These are phyloP conservation scores for Magallana gigas DNA, from an alignment of 1,140 invertebrate genomes.

Conservation along the genomic window DNA sequence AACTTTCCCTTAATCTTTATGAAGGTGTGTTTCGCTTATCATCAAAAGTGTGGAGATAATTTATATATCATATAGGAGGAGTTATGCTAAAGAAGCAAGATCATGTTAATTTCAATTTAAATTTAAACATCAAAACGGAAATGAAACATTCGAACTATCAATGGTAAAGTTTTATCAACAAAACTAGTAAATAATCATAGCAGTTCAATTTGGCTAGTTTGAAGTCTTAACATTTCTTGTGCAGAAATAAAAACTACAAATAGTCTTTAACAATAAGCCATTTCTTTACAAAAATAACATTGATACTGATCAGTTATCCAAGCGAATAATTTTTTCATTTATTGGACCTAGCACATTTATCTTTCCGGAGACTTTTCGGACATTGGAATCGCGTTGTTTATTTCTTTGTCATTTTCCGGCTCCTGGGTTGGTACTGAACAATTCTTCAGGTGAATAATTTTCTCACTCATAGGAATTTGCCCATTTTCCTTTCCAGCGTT, in stretches of 20 bases:
- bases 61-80: not conserved
- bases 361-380: too few species aligned
- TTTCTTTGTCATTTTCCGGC: too few species aligned
- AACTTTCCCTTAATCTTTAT: not conserved
- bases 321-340: too few species aligned
- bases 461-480: too few species aligned
- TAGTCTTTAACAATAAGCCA: not conserved
- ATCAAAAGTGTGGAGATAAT: not conserved
- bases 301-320: too few species aligned
- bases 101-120: not conserved
- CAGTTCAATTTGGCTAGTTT: not conserved
- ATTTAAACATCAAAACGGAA: not conserved
- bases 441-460: too few species aligned
- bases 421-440: too few species aligned
- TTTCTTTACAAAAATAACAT: too few species aligned
- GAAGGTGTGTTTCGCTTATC: not conserved
- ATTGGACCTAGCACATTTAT: too few species aligned
- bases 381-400: too few species aligned
- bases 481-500: too few species aligned
- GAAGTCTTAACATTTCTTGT: not conserved
- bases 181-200: not conserved
- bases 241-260: not conserved
- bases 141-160: not conserved
- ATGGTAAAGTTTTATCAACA: not conserved
- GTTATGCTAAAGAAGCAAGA: not conserved